Percentiles rank a stretch among this genome's conserved stretches.
These are phyloP conservation scores for Falcaria lacertinaria DNA, from an alignment of 2,888 invertebrate species.

Conservation along the genomic window DNA sequence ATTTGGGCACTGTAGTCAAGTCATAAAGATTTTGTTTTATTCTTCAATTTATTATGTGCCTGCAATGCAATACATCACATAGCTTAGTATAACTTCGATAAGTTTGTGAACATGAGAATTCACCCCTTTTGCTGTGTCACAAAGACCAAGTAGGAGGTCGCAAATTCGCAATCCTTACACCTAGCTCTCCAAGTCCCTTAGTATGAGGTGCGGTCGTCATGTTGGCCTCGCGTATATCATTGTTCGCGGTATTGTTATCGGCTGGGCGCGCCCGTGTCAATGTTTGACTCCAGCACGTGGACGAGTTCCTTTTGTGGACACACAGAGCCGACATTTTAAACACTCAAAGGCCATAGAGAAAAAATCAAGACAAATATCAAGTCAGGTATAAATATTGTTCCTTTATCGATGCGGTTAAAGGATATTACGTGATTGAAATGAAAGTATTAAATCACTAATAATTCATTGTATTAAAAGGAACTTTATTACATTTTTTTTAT, in stretches of 20 bases:
- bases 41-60: too few relatives aligned
- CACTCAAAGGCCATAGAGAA: conserved; percentile 13
- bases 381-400: too few relatives aligned
- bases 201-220: conserved; percentile 24
- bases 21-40: too few relatives aligned
- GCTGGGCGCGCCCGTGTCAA: conserved; percentile 63
- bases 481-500: too few relatives aligned
- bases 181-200: background rate
- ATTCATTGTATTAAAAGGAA: too few relatives aligned
- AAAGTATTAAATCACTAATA: conserved; percentile 1
- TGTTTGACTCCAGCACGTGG: conserved; percentile 54
- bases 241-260: conserved; percentile 64
- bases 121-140: background rate
- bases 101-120: too few relatives aligned
- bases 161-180: background rate
- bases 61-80: too few relatives aligned
- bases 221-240: conserved; percentile 38
- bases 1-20: too few relatives aligned
- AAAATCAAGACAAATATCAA: conserved; percentile 6
- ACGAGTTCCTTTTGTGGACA: conserved; percentile 36
- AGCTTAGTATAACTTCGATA: too few relatives aligned
- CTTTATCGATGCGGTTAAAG: too few relatives aligned
- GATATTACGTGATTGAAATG: too few relatives aligned
- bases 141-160: too few relatives aligned
- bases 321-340: conserved; percentile 37